A percentile compares a stretch with the other conserved stretches of the same genome.
Evolutionary conservation across 2,113 vertebrate genomes (phyloP).

Genomic region (Galemys pyrenaicus): DNA sequence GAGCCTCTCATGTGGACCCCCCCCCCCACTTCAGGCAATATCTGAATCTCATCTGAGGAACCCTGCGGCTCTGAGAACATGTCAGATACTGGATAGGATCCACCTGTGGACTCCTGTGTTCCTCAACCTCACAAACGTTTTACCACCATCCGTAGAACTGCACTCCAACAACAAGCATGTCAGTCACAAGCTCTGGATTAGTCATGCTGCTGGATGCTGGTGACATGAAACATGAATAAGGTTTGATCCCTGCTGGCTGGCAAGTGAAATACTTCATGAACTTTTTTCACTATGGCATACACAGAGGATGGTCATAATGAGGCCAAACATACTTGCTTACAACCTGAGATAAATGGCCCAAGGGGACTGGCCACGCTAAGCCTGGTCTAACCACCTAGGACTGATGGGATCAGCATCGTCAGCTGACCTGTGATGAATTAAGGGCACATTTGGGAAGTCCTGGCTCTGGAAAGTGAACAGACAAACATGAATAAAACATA

Average conservation of each 20-base stretch:
- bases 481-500: background rate
- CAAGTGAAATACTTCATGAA: background rate
- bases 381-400: background rate
- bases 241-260: background rate
- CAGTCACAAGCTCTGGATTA: background rate
- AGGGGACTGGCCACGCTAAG: background rate
- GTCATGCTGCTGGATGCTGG: background rate
- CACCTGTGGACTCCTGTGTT: background rate
- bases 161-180: background rate
- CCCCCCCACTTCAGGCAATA: background rate
- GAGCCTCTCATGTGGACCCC: background rate
- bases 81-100: background rate
- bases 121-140: background rate
- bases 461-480: background rate
- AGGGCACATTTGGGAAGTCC: slow-evolving; percentile 2
- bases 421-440: background rate
- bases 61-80: background rate
- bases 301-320: background rate
- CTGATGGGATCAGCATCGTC: background rate
- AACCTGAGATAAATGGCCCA: background rate
- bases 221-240: background rate
- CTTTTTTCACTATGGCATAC: background rate
- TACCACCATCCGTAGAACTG: background rate
- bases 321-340: background rate
- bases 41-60: background rate